Evolutionary conservation across 1,140 invertebrate genomes (phyloP).

Genomic region (Battus philenor): DNA sequence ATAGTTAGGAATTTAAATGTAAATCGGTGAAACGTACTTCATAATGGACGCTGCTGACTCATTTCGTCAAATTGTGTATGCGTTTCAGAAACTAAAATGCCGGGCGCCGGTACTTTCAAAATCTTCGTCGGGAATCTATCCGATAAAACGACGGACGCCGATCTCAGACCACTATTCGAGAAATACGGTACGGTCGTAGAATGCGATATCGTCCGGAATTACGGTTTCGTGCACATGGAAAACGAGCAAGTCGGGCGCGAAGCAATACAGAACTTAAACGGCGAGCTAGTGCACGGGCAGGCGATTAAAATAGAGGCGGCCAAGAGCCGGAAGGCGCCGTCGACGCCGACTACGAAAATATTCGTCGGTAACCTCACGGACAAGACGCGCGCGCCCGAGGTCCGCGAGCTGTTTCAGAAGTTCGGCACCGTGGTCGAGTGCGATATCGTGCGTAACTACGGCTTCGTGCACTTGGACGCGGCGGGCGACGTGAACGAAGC

Average conservation of each 20-base stretch:
- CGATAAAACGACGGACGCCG: constrained; percentile 90
- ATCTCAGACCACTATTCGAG: constrained; percentile 93
- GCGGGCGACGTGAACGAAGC: constrained; percentile 89
- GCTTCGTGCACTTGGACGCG: constrained; percentile 92
- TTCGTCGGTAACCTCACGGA: constrained; percentile 94
- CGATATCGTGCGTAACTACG: constrained; percentile 94
- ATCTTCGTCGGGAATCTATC: constrained; percentile 96
- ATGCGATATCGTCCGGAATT: constrained; percentile 97
- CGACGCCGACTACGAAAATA: constrained; percentile 91
- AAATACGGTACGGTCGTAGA: constrained; percentile 97
- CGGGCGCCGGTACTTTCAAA: constrained; percentile 94
- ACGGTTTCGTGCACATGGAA: constrained; percentile 98
- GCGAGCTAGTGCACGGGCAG: constrained; percentile 89
- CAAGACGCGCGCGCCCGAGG: constrained; percentile 91
- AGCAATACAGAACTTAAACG: constrained; percentile 94
- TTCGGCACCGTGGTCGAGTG: constrained; percentile 93
- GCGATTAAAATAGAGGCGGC: constrained; percentile 95
- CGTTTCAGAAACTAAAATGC: constrained; percentile 81
- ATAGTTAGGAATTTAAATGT: constrained; percentile 12
- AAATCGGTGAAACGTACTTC: constrained; percentile 40
- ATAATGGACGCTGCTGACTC: constrained; percentile 66
- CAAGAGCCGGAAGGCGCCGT: constrained; percentile 88
- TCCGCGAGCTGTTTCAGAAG: constrained; percentile 90
- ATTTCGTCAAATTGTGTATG: constrained; percentile 72
- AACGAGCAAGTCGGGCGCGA: constrained; percentile 92